These are phyloP conservation scores for Thysanoteuthis rhombus DNA, from an alignment of 2,888 invertebrate species.

Conservation along the genomic window DNA sequence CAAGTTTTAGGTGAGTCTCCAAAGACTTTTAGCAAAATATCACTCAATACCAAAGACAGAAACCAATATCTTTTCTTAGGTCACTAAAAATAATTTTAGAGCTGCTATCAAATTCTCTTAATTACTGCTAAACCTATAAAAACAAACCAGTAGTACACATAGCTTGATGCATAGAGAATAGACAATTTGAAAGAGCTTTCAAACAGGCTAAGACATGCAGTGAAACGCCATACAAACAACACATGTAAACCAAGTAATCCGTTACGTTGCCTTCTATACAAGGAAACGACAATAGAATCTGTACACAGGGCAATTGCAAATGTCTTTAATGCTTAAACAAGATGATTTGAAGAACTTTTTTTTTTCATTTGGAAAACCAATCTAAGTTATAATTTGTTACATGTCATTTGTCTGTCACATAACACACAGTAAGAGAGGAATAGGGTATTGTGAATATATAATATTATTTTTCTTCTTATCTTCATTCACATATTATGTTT, in stretches of 20 bases:
- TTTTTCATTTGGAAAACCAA: not conserved
- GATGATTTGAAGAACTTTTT: not conserved
- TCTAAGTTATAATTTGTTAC: too few species aligned
- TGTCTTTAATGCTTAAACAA: not conserved
- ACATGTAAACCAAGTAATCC: not conserved
- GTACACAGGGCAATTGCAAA: not conserved
- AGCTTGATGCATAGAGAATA: not conserved
- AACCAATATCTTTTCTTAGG: not conserved
- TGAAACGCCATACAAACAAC: not conserved
- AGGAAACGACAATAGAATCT: not conserved
- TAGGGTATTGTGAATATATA: too few species aligned
- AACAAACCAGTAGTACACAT: not conserved
- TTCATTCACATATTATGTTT: too few species aligned
- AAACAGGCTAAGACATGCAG: not conserved
- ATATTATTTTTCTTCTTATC: too few species aligned
- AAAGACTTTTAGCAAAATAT: too few species aligned
- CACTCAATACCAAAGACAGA: not conserved
- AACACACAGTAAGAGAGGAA: too few species aligned
- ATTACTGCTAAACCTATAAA: not conserved
- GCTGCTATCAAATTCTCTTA: not conserved
- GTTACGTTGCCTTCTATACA: not conserved
- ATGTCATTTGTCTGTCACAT: too few species aligned
- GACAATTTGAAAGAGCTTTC: conserved; percentile 15
- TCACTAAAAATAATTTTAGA: not conserved
- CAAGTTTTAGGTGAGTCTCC: too few species aligned